A percentile compares a stretch with the other conserved stretches of the same genome.
Evolutionary conservation across 1,140 invertebrate species (phyloP).

Genomic region (Bradysia coprophila): DNA sequence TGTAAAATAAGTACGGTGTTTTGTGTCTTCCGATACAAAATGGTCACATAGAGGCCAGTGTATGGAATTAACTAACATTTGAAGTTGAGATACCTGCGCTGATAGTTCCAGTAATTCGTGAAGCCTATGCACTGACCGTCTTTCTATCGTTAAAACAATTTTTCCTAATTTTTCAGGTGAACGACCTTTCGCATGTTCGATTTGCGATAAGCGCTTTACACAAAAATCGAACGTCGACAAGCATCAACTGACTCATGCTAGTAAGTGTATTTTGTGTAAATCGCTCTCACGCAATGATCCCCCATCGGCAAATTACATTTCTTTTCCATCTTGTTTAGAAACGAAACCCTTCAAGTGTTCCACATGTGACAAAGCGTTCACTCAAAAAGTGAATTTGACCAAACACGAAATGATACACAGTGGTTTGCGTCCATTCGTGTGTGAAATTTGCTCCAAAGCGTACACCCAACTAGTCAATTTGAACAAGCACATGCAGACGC

Average conservation of each 20-base stretch:
- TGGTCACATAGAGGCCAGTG: no score
- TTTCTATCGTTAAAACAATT: no score
- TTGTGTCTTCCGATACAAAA: no score
- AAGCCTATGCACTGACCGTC: no score
- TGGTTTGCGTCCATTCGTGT: neutral
- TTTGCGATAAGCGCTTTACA: conserved; percentile 21
- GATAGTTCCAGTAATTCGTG: no score
- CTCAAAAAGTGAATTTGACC: conserved; percentile 21
- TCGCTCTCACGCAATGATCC: no score
- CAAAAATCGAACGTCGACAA: conserved; percentile 17
- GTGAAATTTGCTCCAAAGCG: neutral
- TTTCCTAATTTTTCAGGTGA: no score
- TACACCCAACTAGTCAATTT: neutral
- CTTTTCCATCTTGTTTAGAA: neutral
- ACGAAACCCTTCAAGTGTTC: conserved; percentile 22
- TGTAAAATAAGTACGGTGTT: no score
- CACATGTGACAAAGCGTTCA: conserved; percentile 19
- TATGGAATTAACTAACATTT: no score
- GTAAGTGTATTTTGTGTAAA: conserved; percentile 1
- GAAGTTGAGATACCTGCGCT: no score
- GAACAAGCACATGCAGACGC: neutral
- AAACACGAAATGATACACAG: conserved; percentile 20
- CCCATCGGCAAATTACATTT: neutral
- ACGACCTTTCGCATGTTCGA: no score
- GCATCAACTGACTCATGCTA: conserved; percentile 24